Percentiles rank a stretch among this genome's conserved stretches.
Evolutionary conservation across 2,113 vertebrate genomes (phyloP).

Genomic region (Lasiurus cinereus): DNA sequence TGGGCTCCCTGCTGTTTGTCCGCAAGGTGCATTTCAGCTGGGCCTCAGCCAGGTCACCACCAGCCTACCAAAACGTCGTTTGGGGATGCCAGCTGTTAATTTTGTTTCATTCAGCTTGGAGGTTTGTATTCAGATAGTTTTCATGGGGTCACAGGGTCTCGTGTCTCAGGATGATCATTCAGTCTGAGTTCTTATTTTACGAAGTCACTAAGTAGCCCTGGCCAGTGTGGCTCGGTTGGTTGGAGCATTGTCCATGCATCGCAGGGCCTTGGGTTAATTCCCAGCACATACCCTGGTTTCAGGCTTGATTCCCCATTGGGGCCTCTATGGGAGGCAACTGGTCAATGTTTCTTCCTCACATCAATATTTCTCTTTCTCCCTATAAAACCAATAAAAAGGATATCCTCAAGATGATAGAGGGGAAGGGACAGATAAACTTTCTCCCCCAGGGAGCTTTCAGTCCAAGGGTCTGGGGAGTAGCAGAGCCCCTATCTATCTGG

Average conservation of each 20-base stretch:
- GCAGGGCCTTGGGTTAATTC: background rate
- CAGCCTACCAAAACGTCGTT: constrained; percentile 58
- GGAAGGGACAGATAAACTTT: background rate
- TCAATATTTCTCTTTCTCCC: background rate
- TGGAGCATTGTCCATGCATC: background rate
- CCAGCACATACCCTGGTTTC: background rate
- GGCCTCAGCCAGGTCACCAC: constrained; percentile 59
- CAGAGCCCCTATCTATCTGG: background rate
- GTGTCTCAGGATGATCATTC: background rate
- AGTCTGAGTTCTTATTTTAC: background rate
- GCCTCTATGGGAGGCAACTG: background rate
- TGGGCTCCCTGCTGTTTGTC: background rate
- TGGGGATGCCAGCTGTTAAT: constrained; percentile 53
- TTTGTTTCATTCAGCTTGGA: background rate
- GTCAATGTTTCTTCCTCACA: background rate
- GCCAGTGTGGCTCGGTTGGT: background rate
- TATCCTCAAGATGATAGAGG: background rate
- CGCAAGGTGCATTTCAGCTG: constrained; percentile 49
- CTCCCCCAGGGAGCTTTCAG: background rate
- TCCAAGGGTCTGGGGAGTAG: rapidly evolving
- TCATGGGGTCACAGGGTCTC: background rate
- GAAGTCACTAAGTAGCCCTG: background rate
- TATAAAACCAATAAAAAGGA: background rate
- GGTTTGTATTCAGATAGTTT: background rate
- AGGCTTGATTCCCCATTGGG: background rate